phyloP scores from a whole-genome alignment of 2,888 invertebrate species.

The Drosophila nigricruria region DNA sequence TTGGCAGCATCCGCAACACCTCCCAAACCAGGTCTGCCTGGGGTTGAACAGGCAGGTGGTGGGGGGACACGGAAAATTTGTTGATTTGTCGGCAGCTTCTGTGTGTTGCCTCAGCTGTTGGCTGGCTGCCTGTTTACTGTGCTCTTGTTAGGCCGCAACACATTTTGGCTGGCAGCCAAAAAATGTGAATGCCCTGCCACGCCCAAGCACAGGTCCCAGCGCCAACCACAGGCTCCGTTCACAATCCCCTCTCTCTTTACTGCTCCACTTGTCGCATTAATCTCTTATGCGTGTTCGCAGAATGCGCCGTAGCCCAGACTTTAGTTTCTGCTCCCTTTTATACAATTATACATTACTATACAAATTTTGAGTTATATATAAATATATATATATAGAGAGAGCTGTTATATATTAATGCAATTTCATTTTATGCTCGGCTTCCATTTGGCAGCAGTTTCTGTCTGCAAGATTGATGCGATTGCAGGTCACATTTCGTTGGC shows the following conservation, averaged over 20 bases:
- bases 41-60: not conserved
- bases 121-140: slow-evolving; percentile 33
- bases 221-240: slow-evolving; percentile 9
- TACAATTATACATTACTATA: slow-evolving; percentile 42
- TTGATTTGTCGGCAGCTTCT: slow-evolving; percentile 55
- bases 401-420: slow-evolving; percentile 44
- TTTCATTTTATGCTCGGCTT: slow-evolving; percentile 52
- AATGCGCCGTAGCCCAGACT: slow-evolving; percentile 14
- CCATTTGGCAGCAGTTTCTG: slow-evolving; percentile 23
- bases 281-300: slow-evolving; percentile 38
- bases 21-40: slow-evolving; percentile 13
- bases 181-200: slow-evolving; percentile 43
- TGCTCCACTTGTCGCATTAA: slow-evolving; percentile 67
- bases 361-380: slow-evolving; percentile 16
- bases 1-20: slow-evolving; percentile 30
- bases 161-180: slow-evolving; percentile 61
- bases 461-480: slow-evolving; percentile 46
- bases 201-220: slow-evolving; percentile 13
- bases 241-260: slow-evolving; percentile 9
- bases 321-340: slow-evolving; percentile 23
- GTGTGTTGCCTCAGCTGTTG: slow-evolving; percentile 41
- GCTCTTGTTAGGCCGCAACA: slow-evolving; percentile 58
- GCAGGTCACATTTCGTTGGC: slow-evolving; percentile 39
- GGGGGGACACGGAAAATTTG: slow-evolving; percentile 33
- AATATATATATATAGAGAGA: slow-evolving; percentile 8